Conservation (phyloP, 2,888 invertebrate genomes). For the Hipparchia semele region DNA sequence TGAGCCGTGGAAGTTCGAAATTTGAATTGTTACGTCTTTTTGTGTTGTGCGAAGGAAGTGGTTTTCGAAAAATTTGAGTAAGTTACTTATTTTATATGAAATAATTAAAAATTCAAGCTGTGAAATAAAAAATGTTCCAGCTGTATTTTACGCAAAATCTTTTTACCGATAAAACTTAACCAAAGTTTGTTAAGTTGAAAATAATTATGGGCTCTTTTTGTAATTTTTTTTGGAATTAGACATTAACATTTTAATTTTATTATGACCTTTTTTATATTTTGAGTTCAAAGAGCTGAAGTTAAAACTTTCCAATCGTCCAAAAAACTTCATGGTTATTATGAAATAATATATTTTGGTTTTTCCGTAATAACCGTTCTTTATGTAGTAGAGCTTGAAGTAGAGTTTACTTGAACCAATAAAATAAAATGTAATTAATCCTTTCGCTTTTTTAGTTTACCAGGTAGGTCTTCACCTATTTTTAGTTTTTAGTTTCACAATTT, state of each 20-base stretch:
- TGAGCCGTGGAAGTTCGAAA: constrained; percentile 32
- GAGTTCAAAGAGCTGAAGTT: neutral
- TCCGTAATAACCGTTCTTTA: neutral
- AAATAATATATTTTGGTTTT: neutral
- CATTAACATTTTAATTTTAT: no score
- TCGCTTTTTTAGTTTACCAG: no score
- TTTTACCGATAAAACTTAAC: neutral
- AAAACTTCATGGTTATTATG: neutral
- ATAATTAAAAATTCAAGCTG: neutral
- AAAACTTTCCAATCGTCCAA: constrained; percentile 1
- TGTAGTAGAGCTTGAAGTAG: neutral
- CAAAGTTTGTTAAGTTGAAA: neutral
- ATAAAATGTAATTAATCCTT: no score
- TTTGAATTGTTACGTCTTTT: constrained; percentile 29
- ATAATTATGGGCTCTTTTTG: no score
- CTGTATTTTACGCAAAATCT: neutral
- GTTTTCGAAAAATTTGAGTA: constrained; percentile 42
- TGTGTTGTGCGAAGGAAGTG: constrained; percentile 43
- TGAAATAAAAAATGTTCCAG: neutral
- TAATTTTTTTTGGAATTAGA: no score
- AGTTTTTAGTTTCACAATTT: no score
- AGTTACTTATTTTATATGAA: constrained; percentile 31
- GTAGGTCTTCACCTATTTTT: no score
- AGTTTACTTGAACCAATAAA: no score
- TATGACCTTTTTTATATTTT: neutral